phyloP scores from a whole-genome alignment of 37 sponge, comb jelly and placozoan species.

The Halichondria panicea region DNA sequence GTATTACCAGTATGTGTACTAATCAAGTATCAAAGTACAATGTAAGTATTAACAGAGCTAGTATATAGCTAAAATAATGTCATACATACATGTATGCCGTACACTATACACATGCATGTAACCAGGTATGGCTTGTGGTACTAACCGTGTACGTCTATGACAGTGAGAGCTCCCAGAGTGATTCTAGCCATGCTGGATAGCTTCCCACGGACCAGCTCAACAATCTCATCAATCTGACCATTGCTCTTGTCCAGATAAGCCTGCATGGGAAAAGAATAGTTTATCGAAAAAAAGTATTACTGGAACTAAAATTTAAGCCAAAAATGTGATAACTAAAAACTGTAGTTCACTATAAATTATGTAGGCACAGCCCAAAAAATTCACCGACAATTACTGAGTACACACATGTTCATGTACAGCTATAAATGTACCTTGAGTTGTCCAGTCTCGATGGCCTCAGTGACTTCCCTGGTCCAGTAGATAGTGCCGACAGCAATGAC shows the following conservation, averaged over 20 bases:
- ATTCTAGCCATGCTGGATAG: slow-evolving; percentile 88
- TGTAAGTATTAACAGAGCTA: not conserved
- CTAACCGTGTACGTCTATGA: slow-evolving; percentile 97
- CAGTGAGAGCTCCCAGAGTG: slow-evolving; percentile 96
- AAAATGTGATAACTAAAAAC: not conserved
- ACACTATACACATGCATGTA: not conserved
- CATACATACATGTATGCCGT: not conserved
- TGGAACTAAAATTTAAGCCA: not conserved
- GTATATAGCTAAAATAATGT: not conserved
- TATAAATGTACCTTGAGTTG: slow-evolving; percentile 49
- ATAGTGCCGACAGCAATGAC: slow-evolving; percentile 87
- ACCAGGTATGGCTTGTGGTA: not conserved
- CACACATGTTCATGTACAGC: no score
- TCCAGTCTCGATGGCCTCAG: slow-evolving; percentile 71
- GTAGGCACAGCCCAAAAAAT: not conserved
- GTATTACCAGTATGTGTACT: no score
- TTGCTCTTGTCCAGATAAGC: slow-evolving; percentile 87
- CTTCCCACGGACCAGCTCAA: slow-evolving; percentile 94
- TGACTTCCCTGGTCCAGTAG: slow-evolving; percentile 94
- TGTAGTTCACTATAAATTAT: not conserved
- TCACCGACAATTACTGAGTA: no score
- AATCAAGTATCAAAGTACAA: not conserved
- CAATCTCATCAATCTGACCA: slow-evolving; percentile 90
- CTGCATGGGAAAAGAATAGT: slow-evolving; percentile 20
- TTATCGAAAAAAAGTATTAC: not conserved